These are phyloP conservation scores for Zosterops japonicus DNA, from an alignment of 2,113 vertebrate species.

Conservation along the genomic window DNA sequence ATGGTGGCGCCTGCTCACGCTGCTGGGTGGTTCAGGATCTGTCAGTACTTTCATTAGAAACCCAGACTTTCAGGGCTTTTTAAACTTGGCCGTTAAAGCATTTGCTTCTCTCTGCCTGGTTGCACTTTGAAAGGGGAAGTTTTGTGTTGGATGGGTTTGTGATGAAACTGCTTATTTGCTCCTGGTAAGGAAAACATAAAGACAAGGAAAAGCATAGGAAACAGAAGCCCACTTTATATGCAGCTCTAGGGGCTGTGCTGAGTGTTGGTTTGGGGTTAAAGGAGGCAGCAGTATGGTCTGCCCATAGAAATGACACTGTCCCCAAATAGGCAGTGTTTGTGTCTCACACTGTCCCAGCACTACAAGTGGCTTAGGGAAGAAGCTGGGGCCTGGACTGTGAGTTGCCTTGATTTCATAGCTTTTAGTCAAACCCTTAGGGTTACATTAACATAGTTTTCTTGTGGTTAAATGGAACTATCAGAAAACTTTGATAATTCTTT, in stretches of 20 bases:
- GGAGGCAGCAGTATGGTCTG: neutral
- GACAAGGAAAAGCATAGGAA: neutral
- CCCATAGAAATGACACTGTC: neutral
- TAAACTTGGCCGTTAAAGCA: neutral
- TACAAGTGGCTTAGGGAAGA: neutral
- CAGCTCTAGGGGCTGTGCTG: neutral
- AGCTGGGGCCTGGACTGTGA: neutral
- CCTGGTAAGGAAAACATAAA: no score
- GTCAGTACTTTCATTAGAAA: slow-evolving; percentile 55
- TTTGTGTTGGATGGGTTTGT: neutral
- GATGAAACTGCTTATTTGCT: neutral
- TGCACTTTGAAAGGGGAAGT: neutral
- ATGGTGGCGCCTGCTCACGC: slow-evolving; percentile 32
- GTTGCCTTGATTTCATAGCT: neutral
- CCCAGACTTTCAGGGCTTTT: neutral
- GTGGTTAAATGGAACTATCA: slow-evolving; percentile 43
- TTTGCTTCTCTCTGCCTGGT: neutral
- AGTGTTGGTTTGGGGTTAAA: neutral
- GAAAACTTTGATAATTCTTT: slow-evolving; percentile 20
- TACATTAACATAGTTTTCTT: slow-evolving; percentile 22
- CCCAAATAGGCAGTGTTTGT: neutral
- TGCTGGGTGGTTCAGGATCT: neutral
- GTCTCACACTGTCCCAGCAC: accelerated
- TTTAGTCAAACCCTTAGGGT: slow-evolving; percentile 10
- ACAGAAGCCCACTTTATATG: accelerated